These are phyloP conservation scores for Rhea americana DNA, from an alignment of 2,113 vertebrate genomes.

Conservation along the genomic window DNA sequence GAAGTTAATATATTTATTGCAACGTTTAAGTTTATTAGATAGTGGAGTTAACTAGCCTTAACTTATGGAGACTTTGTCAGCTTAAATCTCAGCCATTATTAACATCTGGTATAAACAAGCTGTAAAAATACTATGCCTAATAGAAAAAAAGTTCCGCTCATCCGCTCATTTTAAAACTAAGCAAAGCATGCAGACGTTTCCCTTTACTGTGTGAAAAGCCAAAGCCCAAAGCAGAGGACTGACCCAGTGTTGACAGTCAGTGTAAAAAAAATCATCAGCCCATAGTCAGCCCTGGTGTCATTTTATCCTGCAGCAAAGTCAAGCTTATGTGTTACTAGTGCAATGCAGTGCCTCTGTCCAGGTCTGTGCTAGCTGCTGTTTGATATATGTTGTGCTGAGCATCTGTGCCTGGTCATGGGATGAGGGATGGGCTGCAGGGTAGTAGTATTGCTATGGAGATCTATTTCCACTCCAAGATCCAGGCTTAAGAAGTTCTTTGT, in stretches of 20 bases:
- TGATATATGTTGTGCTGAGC: neutral
- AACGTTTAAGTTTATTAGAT: slow-evolving; percentile 37
- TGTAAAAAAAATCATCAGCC: neutral
- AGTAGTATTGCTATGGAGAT: neutral
- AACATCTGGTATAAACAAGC: slow-evolving; percentile 33
- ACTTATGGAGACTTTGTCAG: slow-evolving; percentile 24
- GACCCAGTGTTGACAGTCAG: neutral
- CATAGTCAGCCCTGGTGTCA: neutral
- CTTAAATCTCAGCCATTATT: neutral
- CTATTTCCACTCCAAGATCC: neutral
- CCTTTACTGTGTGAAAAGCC: neutral
- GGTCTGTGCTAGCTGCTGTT: neutral
- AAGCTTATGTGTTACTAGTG: neutral
- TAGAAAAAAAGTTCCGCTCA: neutral
- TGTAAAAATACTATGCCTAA: neutral
- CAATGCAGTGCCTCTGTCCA: neutral
- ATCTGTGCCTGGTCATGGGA: neutral
- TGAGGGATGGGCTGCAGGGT: neutral
- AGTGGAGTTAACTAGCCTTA: slow-evolving; percentile 25
- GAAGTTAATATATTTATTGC: neutral
- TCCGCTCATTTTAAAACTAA: neutral
- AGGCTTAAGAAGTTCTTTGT: neutral
- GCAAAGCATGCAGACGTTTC: neutral
- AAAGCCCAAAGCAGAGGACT: neutral
- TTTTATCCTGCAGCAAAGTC: neutral